phyloP scores from a whole-genome alignment of 2,797 vertebrate species.

The Ctenochaetus hawaiiensis region DNA sequence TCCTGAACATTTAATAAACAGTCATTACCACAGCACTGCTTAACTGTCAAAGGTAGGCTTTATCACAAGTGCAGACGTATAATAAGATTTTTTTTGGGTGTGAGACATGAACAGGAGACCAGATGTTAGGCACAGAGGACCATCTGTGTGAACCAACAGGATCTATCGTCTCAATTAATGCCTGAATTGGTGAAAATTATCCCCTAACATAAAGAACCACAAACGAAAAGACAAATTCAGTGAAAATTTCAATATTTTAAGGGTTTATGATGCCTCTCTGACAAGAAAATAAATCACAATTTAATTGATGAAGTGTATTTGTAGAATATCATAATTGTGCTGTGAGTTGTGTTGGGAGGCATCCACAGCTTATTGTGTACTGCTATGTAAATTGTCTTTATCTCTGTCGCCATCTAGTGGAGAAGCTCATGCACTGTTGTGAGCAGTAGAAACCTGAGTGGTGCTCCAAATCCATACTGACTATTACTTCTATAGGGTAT shows the following conservation, averaged over 20 bases:
- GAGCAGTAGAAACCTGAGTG: too few relatives aligned
- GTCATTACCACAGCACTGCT: slow-evolving; percentile 33
- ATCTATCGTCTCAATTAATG: slow-evolving; percentile 5
- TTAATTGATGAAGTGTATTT: not conserved
- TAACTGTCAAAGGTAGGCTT: slow-evolving; percentile 23
- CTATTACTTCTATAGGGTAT: not conserved
- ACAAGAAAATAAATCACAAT: slow-evolving; percentile 15
- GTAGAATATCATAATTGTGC: not conserved
- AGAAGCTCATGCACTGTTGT: slow-evolving; percentile 3
- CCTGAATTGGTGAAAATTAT: not conserved
- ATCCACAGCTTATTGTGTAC: not conserved
- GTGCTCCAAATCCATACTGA: not conserved
- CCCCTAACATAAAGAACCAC: not conserved
- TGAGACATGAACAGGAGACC: slow-evolving; percentile 7
- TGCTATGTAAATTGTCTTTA: slow-evolving; percentile 38
- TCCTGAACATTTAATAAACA: slow-evolving; percentile 51
- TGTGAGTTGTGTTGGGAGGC: slow-evolving; percentile 10
- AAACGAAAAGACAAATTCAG: not conserved
- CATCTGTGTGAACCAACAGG: slow-evolving; percentile 9
- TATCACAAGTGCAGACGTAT: not conserved
- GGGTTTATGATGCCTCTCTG: not conserved
- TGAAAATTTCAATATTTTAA: slow-evolving; percentile 19
- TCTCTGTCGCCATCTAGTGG: slow-evolving; percentile 83
- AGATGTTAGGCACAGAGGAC: not conserved
- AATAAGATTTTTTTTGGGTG: not conserved